These are phyloP conservation scores for Picathartes gymnocephalus DNA, from an alignment of 2,113 vertebrate genomes.

Conservation along the genomic window DNA sequence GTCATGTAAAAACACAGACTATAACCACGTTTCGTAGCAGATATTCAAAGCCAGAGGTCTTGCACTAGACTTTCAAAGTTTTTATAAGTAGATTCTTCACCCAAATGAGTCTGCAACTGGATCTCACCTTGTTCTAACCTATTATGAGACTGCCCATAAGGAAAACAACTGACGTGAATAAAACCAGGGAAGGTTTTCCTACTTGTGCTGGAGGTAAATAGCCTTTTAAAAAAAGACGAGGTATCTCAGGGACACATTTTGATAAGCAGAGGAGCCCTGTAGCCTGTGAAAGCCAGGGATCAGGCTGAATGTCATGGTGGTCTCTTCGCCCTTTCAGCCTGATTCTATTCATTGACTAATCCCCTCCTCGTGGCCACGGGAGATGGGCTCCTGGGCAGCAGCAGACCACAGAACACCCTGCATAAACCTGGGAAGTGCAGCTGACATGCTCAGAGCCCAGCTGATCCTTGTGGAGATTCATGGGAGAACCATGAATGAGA, in stretches of 20 bases:
- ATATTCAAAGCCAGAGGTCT: not conserved
- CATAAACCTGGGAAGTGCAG: not conserved
- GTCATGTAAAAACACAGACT: not conserved
- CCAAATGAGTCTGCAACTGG: not conserved
- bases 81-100: not conserved
- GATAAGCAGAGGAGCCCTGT: not conserved
- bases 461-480: not conserved
- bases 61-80: not conserved
- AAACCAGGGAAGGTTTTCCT: not conserved
- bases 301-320: accelerated
- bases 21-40: not conserved
- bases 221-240: not conserved
- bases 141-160: not conserved
- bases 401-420: not conserved
- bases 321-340: not conserved
- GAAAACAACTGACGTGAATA: not conserved
- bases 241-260: not conserved
- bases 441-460: not conserved
- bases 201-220: not conserved
- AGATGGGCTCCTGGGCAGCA: not conserved
- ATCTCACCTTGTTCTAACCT: not conserved
- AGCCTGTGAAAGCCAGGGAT: not conserved
- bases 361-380: accelerated
- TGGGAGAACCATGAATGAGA: not conserved
- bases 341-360: not conserved